Percentiles rank a stretch among this genome's conserved stretches.
These are phyloP conservation scores for Trichoplusia ni DNA, from an alignment of 1,140 invertebrate genomes.

Conservation along the genomic window DNA sequence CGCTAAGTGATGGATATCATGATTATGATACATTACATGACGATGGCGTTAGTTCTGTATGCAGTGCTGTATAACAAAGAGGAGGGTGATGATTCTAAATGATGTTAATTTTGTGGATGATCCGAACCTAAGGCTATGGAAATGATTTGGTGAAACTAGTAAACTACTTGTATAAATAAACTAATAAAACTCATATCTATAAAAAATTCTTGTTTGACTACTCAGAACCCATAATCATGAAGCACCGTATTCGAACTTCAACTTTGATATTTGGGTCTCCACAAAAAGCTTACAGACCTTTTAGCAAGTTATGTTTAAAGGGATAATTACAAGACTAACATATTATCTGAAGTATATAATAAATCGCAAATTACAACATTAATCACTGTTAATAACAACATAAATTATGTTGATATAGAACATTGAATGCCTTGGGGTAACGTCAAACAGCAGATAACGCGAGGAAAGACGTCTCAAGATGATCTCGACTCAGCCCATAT, in stretches of 20 bases:
- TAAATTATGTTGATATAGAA: slow-evolving; percentile 75
- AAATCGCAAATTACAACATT: slow-evolving; percentile 64
- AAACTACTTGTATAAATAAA: neutral
- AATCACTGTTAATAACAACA: slow-evolving; percentile 68
- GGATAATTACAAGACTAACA: slow-evolving; percentile 22
- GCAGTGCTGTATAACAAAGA: slow-evolving; percentile 24
- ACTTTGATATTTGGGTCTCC: neutral
- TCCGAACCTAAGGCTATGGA: too few species aligned
- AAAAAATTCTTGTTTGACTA: neutral
- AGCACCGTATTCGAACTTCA: neutral
- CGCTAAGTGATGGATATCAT: slow-evolving; percentile 30
- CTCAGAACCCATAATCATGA: neutral
- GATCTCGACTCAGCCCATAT: slow-evolving; percentile 70
- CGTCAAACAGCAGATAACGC: slow-evolving; percentile 71
- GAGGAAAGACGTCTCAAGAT: slow-evolving; percentile 53
- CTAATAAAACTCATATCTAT: neutral
- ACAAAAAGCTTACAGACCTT: neutral
- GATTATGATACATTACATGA: slow-evolving; percentile 37
- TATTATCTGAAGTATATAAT: slow-evolving; percentile 26
- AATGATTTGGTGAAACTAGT: too few species aligned
- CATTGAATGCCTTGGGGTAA: slow-evolving; percentile 58
- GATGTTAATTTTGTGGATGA: too few species aligned
- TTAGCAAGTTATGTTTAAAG: slow-evolving; percentile 17
- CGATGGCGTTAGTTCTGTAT: slow-evolving; percentile 35
- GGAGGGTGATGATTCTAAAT: neutral